Percentiles rank a stretch among this genome's conserved stretches.
These are phyloP conservation scores for Climacteris rufus DNA, from an alignment of 2,113 vertebrate species.

Conservation along the genomic window DNA sequence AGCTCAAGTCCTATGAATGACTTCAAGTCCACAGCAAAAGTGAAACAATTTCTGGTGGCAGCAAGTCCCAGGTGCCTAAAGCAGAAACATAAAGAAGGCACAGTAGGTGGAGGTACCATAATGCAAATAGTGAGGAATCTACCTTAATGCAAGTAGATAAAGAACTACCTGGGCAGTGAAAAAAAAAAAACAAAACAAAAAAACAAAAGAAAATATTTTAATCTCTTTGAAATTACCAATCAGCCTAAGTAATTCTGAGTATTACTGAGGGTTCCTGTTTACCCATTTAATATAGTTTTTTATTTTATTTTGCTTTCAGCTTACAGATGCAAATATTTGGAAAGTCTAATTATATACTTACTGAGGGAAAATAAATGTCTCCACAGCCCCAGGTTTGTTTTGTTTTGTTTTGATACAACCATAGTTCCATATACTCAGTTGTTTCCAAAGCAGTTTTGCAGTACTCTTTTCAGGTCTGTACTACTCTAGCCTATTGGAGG, in stretches of 20 bases:
- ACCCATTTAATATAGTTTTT: background rate
- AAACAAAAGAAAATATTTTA: background rate
- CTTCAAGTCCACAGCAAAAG: background rate
- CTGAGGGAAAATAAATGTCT: background rate
- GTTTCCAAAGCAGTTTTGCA: background rate
- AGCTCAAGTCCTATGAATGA: accelerated
- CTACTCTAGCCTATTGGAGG: background rate
- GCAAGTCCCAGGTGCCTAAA: background rate
- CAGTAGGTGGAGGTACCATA: background rate
- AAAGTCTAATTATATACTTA: background rate
- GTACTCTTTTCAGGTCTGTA: background rate
- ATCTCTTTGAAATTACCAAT: background rate
- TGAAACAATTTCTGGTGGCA: background rate
- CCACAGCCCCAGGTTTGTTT: background rate
- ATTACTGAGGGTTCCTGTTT: background rate
- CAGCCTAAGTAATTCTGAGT: background rate
- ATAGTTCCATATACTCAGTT: background rate
- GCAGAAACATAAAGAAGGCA: background rate
- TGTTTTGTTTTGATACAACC: background rate
- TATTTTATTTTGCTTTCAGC: background rate
- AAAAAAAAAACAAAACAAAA: background rate
- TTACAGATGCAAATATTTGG: background rate
- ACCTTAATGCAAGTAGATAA: background rate
- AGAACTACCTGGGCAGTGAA: background rate
- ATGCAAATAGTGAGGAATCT: background rate